Evolutionary conservation across 2,113 vertebrate genomes (phyloP).

Genomic region (Hemibagrus wyckioides): DNA sequence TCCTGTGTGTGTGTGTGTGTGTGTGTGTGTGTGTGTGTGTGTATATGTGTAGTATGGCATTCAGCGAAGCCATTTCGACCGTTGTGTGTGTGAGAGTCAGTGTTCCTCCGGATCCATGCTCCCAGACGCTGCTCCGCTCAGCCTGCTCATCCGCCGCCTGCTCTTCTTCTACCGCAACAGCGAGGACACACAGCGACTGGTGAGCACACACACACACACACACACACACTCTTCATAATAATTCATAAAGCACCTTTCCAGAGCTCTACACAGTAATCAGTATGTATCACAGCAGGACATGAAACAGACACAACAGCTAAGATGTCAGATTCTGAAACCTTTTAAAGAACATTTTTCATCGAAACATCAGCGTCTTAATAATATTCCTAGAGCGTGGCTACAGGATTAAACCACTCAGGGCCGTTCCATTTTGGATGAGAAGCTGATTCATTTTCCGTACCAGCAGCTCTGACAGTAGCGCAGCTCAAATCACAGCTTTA

Average conservation of each 20-base stretch:
- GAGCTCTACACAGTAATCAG: neutral
- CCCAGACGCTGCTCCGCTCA: conserved; percentile 76
- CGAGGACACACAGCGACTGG: conserved; percentile 91
- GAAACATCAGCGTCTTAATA: no score
- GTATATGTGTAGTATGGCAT: conserved; percentile 77
- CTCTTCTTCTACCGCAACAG: conserved; percentile 95
- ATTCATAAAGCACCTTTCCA: neutral
- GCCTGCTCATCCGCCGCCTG: conserved; percentile 86
- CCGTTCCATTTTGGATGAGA: no score
- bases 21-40: conserved; percentile 17
- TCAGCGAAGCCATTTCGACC: conserved; percentile 90
- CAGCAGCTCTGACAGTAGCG: no score
- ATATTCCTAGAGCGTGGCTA: no score
- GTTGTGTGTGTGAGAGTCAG: conserved; percentile 74
- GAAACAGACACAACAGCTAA: neutral
- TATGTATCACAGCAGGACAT: neutral
- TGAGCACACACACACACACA: conserved; percentile 66
- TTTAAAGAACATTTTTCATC: no score
- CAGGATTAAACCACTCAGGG: no score
- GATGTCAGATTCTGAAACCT: neutral
- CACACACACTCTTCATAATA: neutral
- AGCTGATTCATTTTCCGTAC: no score
- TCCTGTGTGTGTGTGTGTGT: neutral
- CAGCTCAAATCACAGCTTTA: no score
- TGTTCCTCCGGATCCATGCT: conserved; percentile 66